Conservation (phyloP, 2,113 vertebrate genomes). For the Halcyon malimbica region DNA sequence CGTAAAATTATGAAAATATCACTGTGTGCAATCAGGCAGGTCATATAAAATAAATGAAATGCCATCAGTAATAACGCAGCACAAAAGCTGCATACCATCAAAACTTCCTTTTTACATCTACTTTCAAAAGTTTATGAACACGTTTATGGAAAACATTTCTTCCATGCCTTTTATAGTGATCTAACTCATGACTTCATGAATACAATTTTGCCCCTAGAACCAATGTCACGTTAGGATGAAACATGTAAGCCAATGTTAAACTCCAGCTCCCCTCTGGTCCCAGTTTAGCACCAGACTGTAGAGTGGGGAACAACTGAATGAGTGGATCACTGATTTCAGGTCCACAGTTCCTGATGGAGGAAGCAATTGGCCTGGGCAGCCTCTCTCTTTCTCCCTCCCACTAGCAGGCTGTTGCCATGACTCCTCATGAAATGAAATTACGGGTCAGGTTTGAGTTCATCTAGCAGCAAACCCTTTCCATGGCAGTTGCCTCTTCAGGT, state of each 20-base stretch:
- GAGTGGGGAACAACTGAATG: background rate
- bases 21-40: background rate
- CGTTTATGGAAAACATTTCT: background rate
- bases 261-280: background rate
- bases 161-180: background rate
- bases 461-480: slow-evolving; percentile 36
- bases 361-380: background rate
- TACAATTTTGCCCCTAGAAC: background rate
- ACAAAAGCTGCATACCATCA: background rate
- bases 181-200: background rate
- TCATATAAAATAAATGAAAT: background rate
- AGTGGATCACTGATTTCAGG: background rate
- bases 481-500: background rate
- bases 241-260: background rate
- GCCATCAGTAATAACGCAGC: background rate
- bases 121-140: background rate
- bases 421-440: slow-evolving; percentile 25
- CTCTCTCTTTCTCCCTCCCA: background rate
- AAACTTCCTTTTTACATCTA: background rate
- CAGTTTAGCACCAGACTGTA: background rate
- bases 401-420: slow-evolving; percentile 51
- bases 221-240: background rate
- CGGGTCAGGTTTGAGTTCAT: slow-evolving; percentile 61
- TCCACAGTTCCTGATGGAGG: background rate
- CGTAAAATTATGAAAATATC: background rate